Percentiles rank a stretch among this genome's conserved stretches.
Conservation (phyloP, 2,113 vertebrate genomes). For the Odocoileus hemionus region DNA sequence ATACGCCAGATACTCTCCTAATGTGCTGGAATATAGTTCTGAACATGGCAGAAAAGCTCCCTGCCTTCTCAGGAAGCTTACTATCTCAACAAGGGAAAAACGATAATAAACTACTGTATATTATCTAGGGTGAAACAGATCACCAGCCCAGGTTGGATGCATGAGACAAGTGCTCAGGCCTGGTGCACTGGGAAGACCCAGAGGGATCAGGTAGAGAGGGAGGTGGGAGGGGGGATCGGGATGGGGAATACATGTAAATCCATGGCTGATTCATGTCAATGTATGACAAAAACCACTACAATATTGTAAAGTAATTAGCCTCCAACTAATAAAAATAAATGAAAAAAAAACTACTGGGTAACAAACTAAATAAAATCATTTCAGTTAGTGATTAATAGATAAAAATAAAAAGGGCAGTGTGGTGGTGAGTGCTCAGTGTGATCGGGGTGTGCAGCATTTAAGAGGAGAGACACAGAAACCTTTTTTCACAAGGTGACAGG, state of each 20-base stretch:
- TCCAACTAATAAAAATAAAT: no score
- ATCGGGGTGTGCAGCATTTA: accelerated
- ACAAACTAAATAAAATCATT: neutral
- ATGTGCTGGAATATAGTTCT: neutral
- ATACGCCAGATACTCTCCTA: neutral
- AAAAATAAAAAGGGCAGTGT: neutral
- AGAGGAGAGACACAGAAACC: neutral
- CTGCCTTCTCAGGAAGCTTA: neutral
- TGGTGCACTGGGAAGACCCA: no score
- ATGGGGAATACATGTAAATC: no score
- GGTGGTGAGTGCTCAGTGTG: neutral
- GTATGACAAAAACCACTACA: no score
- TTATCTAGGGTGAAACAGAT: no score
- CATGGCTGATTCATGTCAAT: no score
- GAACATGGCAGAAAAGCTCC: neutral
- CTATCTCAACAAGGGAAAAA: neutral
- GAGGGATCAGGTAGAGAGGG: no score
- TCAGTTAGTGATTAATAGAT: neutral
- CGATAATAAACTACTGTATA: neutral
- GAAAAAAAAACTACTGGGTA: neutral
- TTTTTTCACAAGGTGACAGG: neutral
- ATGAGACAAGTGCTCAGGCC: no score
- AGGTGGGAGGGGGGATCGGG: no score
- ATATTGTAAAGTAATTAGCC: no score
- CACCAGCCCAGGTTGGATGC: no score